Evolutionary conservation across 2,113 vertebrate genomes (phyloP), one percentile per base, ranked within the genome.

Genomic region (Baryphthengus martii): DNA sequence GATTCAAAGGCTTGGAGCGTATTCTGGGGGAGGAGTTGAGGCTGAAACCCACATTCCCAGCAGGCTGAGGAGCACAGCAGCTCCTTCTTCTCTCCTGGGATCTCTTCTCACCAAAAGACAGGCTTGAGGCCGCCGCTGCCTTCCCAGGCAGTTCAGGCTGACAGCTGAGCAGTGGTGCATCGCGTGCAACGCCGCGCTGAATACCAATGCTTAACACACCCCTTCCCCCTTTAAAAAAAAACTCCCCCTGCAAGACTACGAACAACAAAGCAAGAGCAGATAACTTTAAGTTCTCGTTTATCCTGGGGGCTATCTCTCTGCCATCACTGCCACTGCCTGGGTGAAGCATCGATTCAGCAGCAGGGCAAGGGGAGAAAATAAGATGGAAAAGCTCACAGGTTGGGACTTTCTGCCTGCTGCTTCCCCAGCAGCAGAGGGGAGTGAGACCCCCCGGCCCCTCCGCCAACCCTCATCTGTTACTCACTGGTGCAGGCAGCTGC

Each of bases 401-500:
- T 2, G 42, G 40, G 72, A 16, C 7, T 28, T 37, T 4, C 26
- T 10, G 37, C 39, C 26, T 6, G 13, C 8, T 0, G 0, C 35
- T 45, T 52, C 59, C 44, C 45, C 28, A 23, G 29, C 11, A 19
- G 29, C 25, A 1, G 44, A 19, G 10, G 19, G 19, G 35, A 56
- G 17, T 0, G 5, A 49, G 55, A 26, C 37, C 28, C 5, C 7
- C n/a, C 39, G 28, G 42, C 9, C 7, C 5, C 49, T 61, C 20
- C 3, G 0, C 15, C 37, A 39, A 13, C 28, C 61, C 18, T 4
- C 3, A 3, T 2, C 7, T 11, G 17, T 18, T 89, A 99, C 99
- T 99, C 97, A 99, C 99, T 99, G 79, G 99, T 99, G 96, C 99
- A 99, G 61, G 99, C 98, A 45, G 98, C 98, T 45, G 99, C 98